Conservation (phyloP, 2,797 vertebrate genomes). For the Rhabdomys pumilio region DNA sequence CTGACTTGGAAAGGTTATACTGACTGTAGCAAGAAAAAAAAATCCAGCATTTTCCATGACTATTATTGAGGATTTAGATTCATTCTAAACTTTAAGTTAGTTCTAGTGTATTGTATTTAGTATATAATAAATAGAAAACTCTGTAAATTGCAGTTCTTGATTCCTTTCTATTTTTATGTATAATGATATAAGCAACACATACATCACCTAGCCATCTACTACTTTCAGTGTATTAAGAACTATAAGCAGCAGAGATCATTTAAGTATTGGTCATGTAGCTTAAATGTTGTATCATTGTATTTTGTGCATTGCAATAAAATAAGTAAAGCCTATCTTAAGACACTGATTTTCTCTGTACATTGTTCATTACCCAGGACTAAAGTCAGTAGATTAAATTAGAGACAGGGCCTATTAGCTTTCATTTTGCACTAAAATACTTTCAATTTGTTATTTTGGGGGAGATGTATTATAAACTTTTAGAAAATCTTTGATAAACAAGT, state of each 20-base stretch:
- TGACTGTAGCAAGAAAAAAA: conserved; percentile 18
- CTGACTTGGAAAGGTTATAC: neutral
- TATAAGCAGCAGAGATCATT: neutral
- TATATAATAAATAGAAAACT: conserved; percentile 22
- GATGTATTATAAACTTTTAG: neutral
- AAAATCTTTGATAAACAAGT: neutral
- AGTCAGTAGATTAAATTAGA: neutral
- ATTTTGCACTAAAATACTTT: neutral
- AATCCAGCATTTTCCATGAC: neutral
- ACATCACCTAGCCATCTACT: too few species aligned
- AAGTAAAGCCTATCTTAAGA: neutral
- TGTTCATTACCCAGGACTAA: neutral
- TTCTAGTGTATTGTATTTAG: neutral
- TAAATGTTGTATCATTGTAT: neutral
- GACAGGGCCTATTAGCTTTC: neutral
- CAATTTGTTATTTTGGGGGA: neutral
- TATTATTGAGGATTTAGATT: neutral
- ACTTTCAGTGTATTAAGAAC: neutral
- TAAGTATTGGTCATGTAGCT: neutral
- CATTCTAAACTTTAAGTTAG: neutral
- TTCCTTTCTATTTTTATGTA: neutral
- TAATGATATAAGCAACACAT: neutral
- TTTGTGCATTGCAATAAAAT: neutral
- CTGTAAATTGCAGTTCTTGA: neutral
- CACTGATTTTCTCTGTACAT: neutral